Conservation (phyloP, 2,888 invertebrate genomes). For the Caenorhabditis japonica region DNA sequence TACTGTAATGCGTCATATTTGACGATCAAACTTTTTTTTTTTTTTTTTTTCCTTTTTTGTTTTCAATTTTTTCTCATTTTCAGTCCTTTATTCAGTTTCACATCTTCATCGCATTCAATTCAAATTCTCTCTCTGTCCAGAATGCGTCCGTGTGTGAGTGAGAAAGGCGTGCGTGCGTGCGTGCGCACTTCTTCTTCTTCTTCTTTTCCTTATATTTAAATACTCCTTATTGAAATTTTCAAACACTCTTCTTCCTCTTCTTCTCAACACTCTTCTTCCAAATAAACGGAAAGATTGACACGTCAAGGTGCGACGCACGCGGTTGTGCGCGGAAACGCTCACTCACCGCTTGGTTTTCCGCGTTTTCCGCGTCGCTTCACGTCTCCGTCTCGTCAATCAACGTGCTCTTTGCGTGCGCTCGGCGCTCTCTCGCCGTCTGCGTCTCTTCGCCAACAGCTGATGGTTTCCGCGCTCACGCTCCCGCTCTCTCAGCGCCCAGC, state of each 20-base stretch:
- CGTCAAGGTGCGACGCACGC: not conserved
- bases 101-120: too few relatives aligned
- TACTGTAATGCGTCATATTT: conserved; percentile 5
- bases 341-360: too few relatives aligned
- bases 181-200: too few relatives aligned
- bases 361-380: conserved; percentile 7
- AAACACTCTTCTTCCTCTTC: too few relatives aligned
- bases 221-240: too few relatives aligned
- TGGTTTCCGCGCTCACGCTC: conserved; percentile 11
- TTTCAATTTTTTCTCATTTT: not conserved
- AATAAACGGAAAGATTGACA: not conserved
- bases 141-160: too few relatives aligned
- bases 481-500: conserved; percentile 6
- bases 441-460: conserved; percentile 17
- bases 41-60: conserved; percentile 2
- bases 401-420: not conserved
- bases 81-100: too few relatives aligned
- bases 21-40: not conserved
- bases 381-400: not conserved
- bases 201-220: too few relatives aligned
- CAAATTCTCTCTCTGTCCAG: too few relatives aligned
- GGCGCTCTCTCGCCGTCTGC: conserved; percentile 15
- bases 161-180: too few relatives aligned
- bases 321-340: conserved; percentile 1
- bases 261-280: too few relatives aligned